A percentile compares a stretch with the other conserved stretches of the same genome.
Conservation (phyloP, 2,888 invertebrate species). For the Drosophila villosipedis region DNA sequence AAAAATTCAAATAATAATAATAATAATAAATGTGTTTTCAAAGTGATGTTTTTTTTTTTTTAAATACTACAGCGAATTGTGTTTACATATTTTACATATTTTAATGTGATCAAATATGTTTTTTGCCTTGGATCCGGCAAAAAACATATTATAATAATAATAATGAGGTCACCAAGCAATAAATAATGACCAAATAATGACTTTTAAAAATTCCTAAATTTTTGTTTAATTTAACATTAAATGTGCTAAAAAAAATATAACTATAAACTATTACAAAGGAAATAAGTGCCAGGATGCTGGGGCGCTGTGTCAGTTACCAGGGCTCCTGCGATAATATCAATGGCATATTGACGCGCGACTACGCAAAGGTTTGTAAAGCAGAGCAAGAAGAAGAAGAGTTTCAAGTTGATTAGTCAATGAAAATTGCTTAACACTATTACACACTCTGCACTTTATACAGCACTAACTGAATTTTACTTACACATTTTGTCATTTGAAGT, state of each 20-base stretch:
- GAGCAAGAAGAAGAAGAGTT: slow-evolving; percentile 1
- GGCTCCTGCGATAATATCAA: slow-evolving; percentile 92
- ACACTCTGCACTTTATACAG: slow-evolving; percentile 33
- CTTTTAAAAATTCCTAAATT: neutral
- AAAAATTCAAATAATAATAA: too few relatives aligned
- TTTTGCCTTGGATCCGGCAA: too few relatives aligned
- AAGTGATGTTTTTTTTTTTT: too few relatives aligned
- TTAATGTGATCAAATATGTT: too few relatives aligned
- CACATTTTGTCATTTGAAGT: slow-evolving; percentile 27
- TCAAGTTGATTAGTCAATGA: slow-evolving; percentile 59
- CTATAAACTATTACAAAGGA: neutral
- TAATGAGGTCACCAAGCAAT: too few relatives aligned
- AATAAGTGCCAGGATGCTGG: slow-evolving; percentile 80
- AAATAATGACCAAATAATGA: too few relatives aligned
- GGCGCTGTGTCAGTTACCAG: slow-evolving; percentile 87
- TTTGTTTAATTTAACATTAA: neutral
- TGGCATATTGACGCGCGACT: slow-evolving; percentile 86
- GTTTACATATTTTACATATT: too few relatives aligned
- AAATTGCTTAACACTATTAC: slow-evolving; percentile 57
- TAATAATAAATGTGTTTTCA: too few relatives aligned
- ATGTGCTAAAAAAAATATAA: neutral
- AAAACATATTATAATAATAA: too few relatives aligned
- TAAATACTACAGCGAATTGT: too few relatives aligned
- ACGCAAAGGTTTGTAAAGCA: slow-evolving; percentile 88
- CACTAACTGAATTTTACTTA: slow-evolving; percentile 55